Base-by-base conservation (phyloP, 2,888 invertebrate species). In the Diaperis boleti region DNA sequence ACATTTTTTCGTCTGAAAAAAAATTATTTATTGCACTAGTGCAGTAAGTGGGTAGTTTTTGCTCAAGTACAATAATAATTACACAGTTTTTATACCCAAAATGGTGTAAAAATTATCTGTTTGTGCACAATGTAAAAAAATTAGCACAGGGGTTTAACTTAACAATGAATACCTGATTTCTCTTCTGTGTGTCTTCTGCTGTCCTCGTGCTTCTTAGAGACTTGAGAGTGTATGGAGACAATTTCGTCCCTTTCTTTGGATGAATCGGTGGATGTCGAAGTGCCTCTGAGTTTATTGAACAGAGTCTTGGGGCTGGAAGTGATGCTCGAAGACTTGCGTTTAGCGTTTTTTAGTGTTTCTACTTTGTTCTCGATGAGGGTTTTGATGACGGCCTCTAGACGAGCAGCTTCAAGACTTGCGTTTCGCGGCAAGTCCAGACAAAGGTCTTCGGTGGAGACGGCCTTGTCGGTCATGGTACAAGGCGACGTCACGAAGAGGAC, bases 321-420 rank as follows among this genome's bases (percentile, higher is more conserved):
- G 35, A 76, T 71, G 66, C 79, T 73, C 62, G 73, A 70, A 11
- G 66, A 54, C 64, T 71, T 85, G 68, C 72, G 83, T 76, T 69
- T 82, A 75, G 71, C 83, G 78, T 69, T 81, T 78, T 84, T 83
- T 82, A 86, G 81, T 76, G 89, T 83, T 82, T 89, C 83, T 79
- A 89, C 86, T 84, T 91, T 91, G 73, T 87, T 87, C 81, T 90
- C 89, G 68, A 91, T 88, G 66, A 90, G 83, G 69, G 89, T 88
- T 56, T 89, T 87, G 71, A 91, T 83, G 69, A 90, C 88, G 47
- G 89, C 88, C 80, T 91, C 90, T 76, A 81, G 83, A 71, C 88
- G 86, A 67, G 88, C 86, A 77, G 89, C 87, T 75, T 85, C 85
- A 73, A 82, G 76, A 65, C 47, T 68, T 18, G 63, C 59, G 62